Conservation (phyloP, 2,888 invertebrate species). For the Eucera pruinosa region DNA sequence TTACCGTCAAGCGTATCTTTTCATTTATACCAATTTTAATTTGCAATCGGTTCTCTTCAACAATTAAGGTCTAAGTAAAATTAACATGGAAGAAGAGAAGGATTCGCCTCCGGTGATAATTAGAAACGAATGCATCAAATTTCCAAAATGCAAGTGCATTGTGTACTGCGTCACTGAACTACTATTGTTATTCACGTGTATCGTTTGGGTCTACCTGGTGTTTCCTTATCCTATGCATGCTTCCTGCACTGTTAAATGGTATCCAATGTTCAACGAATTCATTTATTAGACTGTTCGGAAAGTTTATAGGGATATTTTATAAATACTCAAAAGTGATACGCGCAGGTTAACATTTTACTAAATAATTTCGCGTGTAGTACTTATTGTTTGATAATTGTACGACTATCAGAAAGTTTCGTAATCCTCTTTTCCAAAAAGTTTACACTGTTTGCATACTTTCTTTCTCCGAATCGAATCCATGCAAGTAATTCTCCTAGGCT, state of each 20-base stretch:
- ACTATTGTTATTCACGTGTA: constrained; percentile 25
- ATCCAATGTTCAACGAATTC: constrained; percentile 19
- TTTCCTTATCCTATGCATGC: constrained; percentile 77
- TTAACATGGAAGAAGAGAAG: neutral
- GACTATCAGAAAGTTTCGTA: too few species aligned
- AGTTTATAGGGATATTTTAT: too few species aligned
- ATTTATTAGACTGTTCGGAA: too few species aligned
- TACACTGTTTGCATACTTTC: too few species aligned
- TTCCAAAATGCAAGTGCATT: constrained; percentile 20
- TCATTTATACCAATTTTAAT: neutral
- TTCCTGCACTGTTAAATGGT: constrained; percentile 76
- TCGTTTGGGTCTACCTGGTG: constrained; percentile 43
- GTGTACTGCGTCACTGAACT: constrained; percentile 16
- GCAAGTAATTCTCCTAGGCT: too few species aligned
- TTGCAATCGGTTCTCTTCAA: neutral
- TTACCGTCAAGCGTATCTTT: neutral
- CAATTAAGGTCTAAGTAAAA: constrained; percentile 4
- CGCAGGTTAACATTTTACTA: too few species aligned
- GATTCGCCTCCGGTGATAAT: constrained; percentile 5
- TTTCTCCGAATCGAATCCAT: too few species aligned
- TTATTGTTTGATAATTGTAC: too few species aligned
- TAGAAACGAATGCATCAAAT: constrained; percentile 14
- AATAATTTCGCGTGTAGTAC: too few species aligned
- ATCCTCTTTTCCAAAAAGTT: too few species aligned
- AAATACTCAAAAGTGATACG: too few species aligned